Conservation (phyloP, 2,113 vertebrate genomes). For the Salvelinus namaycush region DNA sequence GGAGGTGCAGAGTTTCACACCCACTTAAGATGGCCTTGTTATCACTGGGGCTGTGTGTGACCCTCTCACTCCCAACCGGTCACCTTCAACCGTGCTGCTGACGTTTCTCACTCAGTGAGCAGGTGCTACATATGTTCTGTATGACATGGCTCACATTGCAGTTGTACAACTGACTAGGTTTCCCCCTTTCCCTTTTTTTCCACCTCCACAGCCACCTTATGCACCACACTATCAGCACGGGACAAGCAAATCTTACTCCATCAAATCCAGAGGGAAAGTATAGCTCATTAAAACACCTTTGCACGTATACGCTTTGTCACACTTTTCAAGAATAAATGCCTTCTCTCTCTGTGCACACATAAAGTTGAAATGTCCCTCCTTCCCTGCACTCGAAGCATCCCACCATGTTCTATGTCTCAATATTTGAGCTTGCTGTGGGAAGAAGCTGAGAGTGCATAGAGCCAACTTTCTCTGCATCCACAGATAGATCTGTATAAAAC, state of each 20-base stretch:
- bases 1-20: conserved; percentile 17
- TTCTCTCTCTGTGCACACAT: background rate
- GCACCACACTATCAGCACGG: background rate
- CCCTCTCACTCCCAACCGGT: background rate
- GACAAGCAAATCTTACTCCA: background rate
- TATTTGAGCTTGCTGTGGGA: too few species aligned
- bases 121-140: background rate
- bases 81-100: background rate
- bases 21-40: conserved; percentile 1
- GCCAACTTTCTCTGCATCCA: too few species aligned
- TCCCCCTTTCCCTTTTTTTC: too few species aligned
- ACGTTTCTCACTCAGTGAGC: background rate
- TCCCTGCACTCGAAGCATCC: background rate
- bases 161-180: too few species aligned
- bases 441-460: too few species aligned
- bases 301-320: background rate
- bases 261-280: background rate
- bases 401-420: too few species aligned
- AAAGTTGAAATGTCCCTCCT: too few species aligned
- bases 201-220: too few species aligned
- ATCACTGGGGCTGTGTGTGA: background rate
- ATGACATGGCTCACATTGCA: background rate
- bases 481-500: too few species aligned
- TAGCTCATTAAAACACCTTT: background rate
- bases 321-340: background rate